Evolutionary conservation across 2,113 vertebrate species (phyloP), one percentile per base, ranked within the genome.

Genomic region (Pelusios castaneus): DNA sequence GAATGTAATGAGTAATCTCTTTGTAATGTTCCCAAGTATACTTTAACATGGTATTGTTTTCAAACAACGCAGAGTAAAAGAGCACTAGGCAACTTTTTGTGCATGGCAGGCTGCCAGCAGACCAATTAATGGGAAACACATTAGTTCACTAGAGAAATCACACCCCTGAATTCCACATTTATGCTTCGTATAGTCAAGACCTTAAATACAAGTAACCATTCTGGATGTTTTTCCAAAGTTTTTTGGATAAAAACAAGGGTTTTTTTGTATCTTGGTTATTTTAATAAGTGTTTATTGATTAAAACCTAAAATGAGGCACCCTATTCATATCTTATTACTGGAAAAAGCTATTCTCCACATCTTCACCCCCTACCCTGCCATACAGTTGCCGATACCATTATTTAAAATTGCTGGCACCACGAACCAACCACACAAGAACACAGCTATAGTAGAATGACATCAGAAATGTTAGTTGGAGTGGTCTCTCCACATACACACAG

Each of bases 361-460:
- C 29, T 79, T 17, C 19, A 34, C 86, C 85, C 89, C 85, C 38
- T 16, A 90, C 6, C 84, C 47, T 43, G 9, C 82, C 45, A 94
- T 29, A 6, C 12, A 94, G 85, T 82, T 49, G 88, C 73, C 95
- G 95, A 91, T 85, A 95, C 75, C 86, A 90, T 92, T 95, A 92
- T 93, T 82, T 4, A 0, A 45, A 91, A 58, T 9, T 80, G 58
- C 82, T 51, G 54, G 80, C 27, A 80, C 41, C 77, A 5, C 0
- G 76, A n/a, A 80, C 83, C 93, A 94, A 87, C 91, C 87, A 38
- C 86, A 47, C 45, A 93, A 90, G 82, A 96, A 84, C 92, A 93
- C 91, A 91, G 88, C 90, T 84, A 24, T 49, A 92, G 89, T 94
- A 94, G 79, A 14, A 27, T 82, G 47, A 2, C 84, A 89, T 58